These are phyloP conservation scores for Clarias fuscus DNA, from an alignment of 2,797 vertebrate genomes.

Conservation along the genomic window DNA sequence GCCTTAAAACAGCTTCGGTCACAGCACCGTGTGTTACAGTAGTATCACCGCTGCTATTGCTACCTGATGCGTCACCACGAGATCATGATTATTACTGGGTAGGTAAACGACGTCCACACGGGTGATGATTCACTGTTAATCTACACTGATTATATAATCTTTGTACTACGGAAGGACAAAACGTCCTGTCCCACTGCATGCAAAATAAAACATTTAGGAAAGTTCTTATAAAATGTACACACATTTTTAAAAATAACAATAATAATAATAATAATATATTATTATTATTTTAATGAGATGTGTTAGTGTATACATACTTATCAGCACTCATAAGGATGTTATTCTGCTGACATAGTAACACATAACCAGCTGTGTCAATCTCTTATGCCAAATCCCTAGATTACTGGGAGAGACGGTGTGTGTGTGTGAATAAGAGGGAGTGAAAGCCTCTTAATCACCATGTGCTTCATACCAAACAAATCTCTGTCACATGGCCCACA, in stretches of 20 bases:
- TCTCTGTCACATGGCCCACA: background rate
- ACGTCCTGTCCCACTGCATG: too few relatives aligned
- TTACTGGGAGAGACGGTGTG: slow-evolving; percentile 48
- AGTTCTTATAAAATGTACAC: background rate
- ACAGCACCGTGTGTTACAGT: background rate
- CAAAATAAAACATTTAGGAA: background rate
- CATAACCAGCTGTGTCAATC: slow-evolving; percentile 61
- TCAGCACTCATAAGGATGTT: slow-evolving; percentile 33
- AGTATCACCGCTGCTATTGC: background rate
- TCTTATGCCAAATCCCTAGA: slow-evolving; percentile 57
- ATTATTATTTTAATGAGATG: background rate
- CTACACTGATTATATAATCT: background rate
- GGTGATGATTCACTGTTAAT: background rate
- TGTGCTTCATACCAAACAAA: slow-evolving; percentile 13
- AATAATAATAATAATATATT: too few relatives aligned
- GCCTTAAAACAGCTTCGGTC: background rate
- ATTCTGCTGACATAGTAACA: slow-evolving; percentile 48
- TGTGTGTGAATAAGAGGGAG: slow-evolving; percentile 23
- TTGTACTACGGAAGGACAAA: too few relatives aligned
- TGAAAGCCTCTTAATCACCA: slow-evolving; percentile 1
- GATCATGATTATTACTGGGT: background rate
- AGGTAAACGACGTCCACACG: background rate
- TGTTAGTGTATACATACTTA: slow-evolving; percentile 8
- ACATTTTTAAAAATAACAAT: too few relatives aligned
- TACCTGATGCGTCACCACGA: too few relatives aligned